These are phyloP conservation scores for Melanerpes formicivorus DNA, from an alignment of 2,113 vertebrate species.

Conservation along the genomic window DNA sequence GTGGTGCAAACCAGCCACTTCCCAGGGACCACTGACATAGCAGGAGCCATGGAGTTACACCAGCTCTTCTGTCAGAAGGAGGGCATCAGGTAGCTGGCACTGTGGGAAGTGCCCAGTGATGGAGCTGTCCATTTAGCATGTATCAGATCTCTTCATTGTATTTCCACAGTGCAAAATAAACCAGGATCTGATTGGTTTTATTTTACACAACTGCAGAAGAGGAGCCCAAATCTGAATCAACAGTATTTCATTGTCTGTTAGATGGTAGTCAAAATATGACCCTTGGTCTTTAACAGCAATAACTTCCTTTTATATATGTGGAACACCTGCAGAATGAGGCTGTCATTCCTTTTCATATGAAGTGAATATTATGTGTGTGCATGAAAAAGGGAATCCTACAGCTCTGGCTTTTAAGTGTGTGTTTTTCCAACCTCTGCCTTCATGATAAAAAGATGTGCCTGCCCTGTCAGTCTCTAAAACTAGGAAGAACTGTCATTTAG, in stretches of 20 bases:
- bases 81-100: rapidly evolving
- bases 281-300: background rate
- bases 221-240: background rate
- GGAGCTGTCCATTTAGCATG: background rate
- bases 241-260: background rate
- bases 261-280: background rate
- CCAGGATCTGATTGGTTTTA: background rate
- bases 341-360: background rate
- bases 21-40: rapidly evolving
- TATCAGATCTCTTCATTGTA: background rate
- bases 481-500: background rate
- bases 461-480: background rate
- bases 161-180: background rate
- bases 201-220: background rate
- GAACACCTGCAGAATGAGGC: background rate
- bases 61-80: background rate
- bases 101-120: rapidly evolving
- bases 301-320: background rate
- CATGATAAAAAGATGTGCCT: background rate
- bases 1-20: background rate
- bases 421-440: background rate
- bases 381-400: background rate
- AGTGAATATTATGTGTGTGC: background rate
- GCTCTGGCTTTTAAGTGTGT: background rate
- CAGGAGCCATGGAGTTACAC: rapidly evolving